Evolutionary conservation across 2,888 invertebrate species (phyloP).

Genomic region (Lymantria dispar): DNA sequence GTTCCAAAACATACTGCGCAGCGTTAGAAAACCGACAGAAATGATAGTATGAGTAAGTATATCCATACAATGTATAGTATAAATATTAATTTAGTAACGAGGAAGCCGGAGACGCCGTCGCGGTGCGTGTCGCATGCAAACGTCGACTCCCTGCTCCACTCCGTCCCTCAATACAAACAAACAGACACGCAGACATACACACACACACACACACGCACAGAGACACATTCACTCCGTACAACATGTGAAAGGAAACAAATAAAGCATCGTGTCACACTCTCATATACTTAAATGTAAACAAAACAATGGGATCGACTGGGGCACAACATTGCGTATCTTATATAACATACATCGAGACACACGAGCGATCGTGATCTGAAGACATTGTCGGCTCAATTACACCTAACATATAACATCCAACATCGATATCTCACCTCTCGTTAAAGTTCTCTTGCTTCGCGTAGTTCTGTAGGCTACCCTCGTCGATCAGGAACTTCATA

Average conservation of each 20-base stretch:
- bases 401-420: conserved; percentile 62
- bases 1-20: conserved; percentile 99
- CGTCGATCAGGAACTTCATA: conserved; percentile 99
- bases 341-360: conserved; percentile 46
- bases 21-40: conserved; percentile 88
- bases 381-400: conserved; percentile 19
- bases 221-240: conserved; percentile 20
- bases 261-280: conserved; percentile 68
- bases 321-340: conserved; percentile 90
- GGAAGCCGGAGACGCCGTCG: conserved; percentile 32
- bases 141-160: conserved; percentile 41
- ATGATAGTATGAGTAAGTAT: conserved; percentile 80
- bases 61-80: conserved; percentile 49
- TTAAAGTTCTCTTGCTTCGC: conserved; percentile 97
- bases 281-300: conserved; percentile 63
- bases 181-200: conserved; percentile 13
- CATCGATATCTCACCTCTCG: conserved; percentile 91
- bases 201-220: no score
- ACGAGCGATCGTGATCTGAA: conserved; percentile 28
- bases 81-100: conserved; percentile 64
- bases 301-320: conserved; percentile 86
- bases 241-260: conserved; percentile 58
- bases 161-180: conserved; percentile 37
- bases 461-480: conserved; percentile 98
- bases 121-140: conserved; percentile 60